Conservation (phyloP, 2,888 invertebrate species). For the Hyalella azteca region DNA sequence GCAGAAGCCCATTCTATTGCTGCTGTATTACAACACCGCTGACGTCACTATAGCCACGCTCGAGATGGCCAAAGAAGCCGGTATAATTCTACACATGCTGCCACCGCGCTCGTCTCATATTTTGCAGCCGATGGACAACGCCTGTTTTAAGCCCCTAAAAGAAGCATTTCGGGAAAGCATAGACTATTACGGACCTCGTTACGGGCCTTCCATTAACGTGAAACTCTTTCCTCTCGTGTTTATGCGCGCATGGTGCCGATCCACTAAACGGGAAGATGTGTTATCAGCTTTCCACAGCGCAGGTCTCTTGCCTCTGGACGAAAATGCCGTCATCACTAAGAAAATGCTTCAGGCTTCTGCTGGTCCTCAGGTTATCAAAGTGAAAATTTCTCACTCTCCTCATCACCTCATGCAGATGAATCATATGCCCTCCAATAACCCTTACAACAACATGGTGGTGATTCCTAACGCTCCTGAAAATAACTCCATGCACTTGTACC, state of each 20-base stretch:
- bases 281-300: conserved; percentile 20
- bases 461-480: conserved; percentile 5
- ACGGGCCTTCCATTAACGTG: conserved; percentile 32
- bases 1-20: conserved; percentile 15
- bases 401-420: conserved; percentile 30
- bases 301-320: conserved; percentile 19
- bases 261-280: conserved; percentile 25
- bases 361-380: background rate
- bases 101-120: conserved; percentile 33
- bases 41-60: conserved; percentile 21
- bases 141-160: conserved; percentile 23
- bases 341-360: conserved; percentile 2
- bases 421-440: background rate
- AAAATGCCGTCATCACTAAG: conserved; percentile 17
- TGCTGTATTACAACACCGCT: conserved; percentile 26
- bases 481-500: background rate
- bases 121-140: conserved; percentile 22
- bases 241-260: conserved; percentile 12
- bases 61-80: conserved; percentile 28
- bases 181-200: conserved; percentile 22
- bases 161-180: conserved; percentile 34
- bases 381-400: background rate
- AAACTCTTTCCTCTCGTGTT: conserved; percentile 30
- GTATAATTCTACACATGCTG: conserved; percentile 18
- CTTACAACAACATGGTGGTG: background rate